Percentiles rank a stretch among this genome's conserved stretches.
Evolutionary conservation across 2,797 vertebrate genomes (phyloP).

Genomic region (Micrastur ruficollis): DNA sequence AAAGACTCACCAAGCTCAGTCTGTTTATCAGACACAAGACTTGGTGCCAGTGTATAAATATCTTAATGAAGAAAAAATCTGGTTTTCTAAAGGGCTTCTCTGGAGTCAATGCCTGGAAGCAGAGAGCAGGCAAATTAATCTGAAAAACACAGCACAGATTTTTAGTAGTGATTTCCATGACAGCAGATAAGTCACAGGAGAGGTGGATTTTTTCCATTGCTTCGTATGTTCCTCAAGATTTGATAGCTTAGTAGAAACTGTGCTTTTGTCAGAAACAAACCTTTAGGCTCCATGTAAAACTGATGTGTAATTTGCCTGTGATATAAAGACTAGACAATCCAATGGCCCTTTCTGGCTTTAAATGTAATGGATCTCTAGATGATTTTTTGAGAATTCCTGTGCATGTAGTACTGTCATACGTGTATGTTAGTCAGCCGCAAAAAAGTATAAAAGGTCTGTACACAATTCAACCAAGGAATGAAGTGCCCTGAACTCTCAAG

Average conservation of each 20-base stretch:
- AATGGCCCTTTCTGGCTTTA: neutral
- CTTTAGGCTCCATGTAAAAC: neutral
- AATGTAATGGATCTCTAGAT: neutral
- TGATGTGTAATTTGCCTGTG: neutral
- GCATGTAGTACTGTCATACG: neutral
- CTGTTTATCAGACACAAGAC: neutral
- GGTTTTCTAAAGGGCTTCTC: neutral
- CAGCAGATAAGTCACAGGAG: neutral
- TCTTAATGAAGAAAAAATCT: neutral
- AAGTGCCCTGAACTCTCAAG: neutral
- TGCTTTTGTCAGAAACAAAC: neutral
- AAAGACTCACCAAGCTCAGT: neutral
- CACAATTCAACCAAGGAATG: neutral
- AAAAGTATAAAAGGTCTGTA: neutral
- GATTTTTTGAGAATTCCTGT: neutral
- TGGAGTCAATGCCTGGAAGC: neutral
- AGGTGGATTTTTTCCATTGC: neutral
- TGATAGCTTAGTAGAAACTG: neutral
- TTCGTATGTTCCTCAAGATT: neutral
- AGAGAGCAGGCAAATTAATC: neutral
- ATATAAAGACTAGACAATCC: neutral
- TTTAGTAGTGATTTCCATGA: neutral
- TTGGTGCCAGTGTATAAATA: neutral
- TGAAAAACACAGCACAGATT: neutral
- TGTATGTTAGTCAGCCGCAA: neutral